Percentiles rank a stretch among this genome's conserved stretches.
These are phyloP conservation scores for Acrocephalus kingi DNA, from an alignment of 2,113 vertebrate species.

Conservation along the genomic window DNA sequence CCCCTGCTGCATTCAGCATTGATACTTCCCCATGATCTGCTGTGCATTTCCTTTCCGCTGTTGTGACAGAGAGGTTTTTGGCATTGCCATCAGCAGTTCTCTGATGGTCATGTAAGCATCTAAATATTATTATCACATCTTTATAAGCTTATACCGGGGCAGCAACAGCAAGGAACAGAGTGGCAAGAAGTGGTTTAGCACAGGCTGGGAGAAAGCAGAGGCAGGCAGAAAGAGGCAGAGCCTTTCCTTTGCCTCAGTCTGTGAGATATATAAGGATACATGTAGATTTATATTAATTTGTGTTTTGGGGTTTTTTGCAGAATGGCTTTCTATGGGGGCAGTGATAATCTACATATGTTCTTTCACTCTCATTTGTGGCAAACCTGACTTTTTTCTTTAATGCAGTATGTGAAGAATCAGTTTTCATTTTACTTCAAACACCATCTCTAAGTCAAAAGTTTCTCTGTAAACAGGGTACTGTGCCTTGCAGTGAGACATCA, in stretches of 20 bases:
- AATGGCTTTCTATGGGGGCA: neutral
- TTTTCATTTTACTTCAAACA: neutral
- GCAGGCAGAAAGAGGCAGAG: neutral
- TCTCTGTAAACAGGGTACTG: neutral
- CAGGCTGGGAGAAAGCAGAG: neutral
- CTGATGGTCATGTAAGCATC: neutral
- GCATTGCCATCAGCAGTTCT: neutral
- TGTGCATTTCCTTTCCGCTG: neutral
- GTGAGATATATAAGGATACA: neutral
- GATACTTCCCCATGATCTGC: neutral
- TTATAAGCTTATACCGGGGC: accelerated
- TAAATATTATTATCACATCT: neutral
- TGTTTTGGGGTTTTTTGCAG: neutral
- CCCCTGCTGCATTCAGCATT: neutral
- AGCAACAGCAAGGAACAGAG: neutral
- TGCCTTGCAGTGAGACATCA: neutral
- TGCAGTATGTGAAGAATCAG: neutral
- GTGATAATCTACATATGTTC: neutral
- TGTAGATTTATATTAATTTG: neutral
- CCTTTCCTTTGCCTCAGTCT: neutral
- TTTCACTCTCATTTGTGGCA: neutral
- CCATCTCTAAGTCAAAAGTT: neutral
- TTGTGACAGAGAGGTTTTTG: neutral
- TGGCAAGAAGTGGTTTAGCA: neutral
- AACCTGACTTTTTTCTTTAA: neutral